phyloP scores from a whole-genome alignment of 2,797 vertebrate genomes.

The Takifugu rubripes region DNA sequence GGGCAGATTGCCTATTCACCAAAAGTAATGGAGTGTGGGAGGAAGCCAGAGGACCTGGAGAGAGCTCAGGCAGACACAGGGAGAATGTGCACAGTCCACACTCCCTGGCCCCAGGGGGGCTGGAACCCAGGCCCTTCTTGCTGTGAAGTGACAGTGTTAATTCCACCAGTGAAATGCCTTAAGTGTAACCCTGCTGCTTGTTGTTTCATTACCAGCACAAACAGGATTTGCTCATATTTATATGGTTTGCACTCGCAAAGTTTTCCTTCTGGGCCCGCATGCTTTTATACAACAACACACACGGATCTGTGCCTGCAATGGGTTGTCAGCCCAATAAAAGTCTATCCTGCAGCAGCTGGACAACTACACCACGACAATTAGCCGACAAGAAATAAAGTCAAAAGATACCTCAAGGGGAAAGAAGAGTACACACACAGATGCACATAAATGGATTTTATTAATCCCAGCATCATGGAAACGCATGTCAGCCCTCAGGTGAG shows the following conservation, averaged over 20 bases:
- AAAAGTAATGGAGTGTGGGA: no score
- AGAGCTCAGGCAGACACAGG: no score
- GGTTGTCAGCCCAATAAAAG: slow-evolving; percentile 65
- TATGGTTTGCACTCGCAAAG: slow-evolving; percentile 34
- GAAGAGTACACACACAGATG: slow-evolving; percentile 28
- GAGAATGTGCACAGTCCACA: no score
- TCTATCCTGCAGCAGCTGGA: slow-evolving; percentile 54
- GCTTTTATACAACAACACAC: background rate
- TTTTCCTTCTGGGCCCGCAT: background rate
- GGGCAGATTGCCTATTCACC: no score
- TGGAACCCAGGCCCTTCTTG: no score
- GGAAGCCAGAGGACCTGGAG: no score
- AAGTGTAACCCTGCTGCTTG: no score
- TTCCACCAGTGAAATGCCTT: no score
- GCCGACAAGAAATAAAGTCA: slow-evolving; percentile 65
- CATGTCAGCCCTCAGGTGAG: slow-evolving; percentile 36
- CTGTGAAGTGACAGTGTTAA: no score
- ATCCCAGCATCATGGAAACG: slow-evolving; percentile 27
- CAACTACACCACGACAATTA: slow-evolving; percentile 60
- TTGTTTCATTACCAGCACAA: no score
- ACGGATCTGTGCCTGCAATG: slow-evolving; percentile 35
- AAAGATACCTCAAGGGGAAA: slow-evolving; percentile 51
- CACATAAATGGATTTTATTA: slow-evolving; percentile 43
- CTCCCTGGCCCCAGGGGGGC: no score
- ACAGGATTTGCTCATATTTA: no score